A percentile compares a stretch with the other conserved stretches of the same genome.
Conservation (phyloP, 1,140 invertebrate species). For the Drosophila ficusphila region DNA sequence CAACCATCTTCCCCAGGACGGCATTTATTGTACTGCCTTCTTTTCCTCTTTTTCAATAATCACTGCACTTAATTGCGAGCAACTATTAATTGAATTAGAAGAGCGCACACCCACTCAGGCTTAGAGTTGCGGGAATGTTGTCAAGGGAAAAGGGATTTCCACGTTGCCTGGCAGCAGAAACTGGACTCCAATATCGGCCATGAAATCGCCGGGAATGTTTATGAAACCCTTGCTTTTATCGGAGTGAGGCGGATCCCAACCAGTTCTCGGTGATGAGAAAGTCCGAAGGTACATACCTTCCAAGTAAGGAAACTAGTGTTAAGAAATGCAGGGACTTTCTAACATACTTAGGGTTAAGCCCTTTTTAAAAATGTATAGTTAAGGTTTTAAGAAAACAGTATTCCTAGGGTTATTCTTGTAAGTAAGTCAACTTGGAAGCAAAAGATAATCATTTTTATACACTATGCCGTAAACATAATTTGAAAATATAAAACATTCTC, state of each 20-base stretch:
- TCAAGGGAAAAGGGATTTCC: conserved; percentile 12
- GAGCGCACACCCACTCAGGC: conserved; percentile 11
- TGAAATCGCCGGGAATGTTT: conserved; percentile 22
- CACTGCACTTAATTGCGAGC: conserved; percentile 54
- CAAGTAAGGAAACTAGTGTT: no score
- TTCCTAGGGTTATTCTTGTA: no score
- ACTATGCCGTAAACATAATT: no score
- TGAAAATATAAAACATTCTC: no score
- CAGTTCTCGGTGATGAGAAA: not conserved
- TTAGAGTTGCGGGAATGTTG: conserved; percentile 18
- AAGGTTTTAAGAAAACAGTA: no score
- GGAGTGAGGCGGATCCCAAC: not conserved
- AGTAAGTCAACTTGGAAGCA: no score
- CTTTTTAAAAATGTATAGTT: no score
- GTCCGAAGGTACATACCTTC: not conserved
- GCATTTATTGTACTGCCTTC: conserved; percentile 44
- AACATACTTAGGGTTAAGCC: no score
- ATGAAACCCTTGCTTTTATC: conserved; percentile 12
- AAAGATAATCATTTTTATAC: no score
- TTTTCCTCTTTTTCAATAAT: conserved; percentile 51
- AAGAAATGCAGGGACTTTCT: no score
- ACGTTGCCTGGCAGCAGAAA: conserved; percentile 29
- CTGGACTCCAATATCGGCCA: conserved; percentile 7
- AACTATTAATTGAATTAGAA: conserved; percentile 58
- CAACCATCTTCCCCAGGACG: not conserved